phyloP scores from a whole-genome alignment of 1,140 invertebrate genomes.

The Zaprionus gabonicus region DNA sequence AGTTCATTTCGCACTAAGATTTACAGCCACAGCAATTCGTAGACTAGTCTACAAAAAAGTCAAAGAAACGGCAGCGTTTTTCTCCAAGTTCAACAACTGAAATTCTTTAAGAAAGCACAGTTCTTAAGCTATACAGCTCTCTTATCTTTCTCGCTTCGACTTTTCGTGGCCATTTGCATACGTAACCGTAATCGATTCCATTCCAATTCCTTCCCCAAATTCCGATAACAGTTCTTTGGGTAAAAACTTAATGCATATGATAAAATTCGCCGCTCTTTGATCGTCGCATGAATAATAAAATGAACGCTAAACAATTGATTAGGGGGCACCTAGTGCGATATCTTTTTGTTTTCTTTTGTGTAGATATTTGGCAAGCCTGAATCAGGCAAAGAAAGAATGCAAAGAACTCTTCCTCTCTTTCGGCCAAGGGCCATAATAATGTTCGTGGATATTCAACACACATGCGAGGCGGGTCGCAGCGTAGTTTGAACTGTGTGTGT shows the following conservation, averaged over 20 bases:
- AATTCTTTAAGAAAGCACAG: background rate
- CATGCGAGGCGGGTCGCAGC: background rate
- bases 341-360: background rate
- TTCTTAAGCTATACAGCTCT: background rate
- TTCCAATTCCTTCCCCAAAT: background rate
- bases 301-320: constrained; percentile 15
- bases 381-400: background rate
- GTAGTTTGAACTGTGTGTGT: constrained; percentile 1
- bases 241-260: constrained; percentile 1
- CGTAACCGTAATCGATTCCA: constrained; percentile 13
- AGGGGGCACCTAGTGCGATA: background rate
- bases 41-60: too few relatives aligned
- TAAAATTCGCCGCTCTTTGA: constrained; percentile 13
- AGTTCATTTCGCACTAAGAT: too few relatives aligned
- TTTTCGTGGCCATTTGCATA: constrained; percentile 3
- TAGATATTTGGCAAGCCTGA: background rate
- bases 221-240: constrained; percentile 3
- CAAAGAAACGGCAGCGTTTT: too few relatives aligned
- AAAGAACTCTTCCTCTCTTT: background rate
- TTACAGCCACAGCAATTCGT: too few relatives aligned
- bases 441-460: background rate
- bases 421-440: background rate
- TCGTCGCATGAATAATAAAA: background rate
- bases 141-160: background rate
- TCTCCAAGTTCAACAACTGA: background rate